These are phyloP conservation scores for Hydropsyche betteni DNA, from an alignment of 2,888 invertebrate genomes.

Conservation along the genomic window DNA sequence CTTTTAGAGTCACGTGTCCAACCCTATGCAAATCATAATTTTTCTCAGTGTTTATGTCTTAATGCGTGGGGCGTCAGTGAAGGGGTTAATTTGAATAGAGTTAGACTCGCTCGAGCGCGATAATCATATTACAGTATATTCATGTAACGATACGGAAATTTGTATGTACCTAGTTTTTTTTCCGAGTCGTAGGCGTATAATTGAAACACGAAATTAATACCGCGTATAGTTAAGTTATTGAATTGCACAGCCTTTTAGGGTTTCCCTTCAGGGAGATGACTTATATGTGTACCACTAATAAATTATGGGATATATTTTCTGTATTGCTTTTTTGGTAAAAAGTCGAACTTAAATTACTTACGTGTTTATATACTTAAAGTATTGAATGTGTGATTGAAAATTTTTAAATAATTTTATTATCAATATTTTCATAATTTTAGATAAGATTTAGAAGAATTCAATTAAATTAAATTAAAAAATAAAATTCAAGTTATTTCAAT, in stretches of 20 bases:
- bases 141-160: too few species aligned
- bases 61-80: slow-evolving; percentile 14
- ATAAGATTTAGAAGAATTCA: too few species aligned
- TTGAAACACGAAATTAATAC: slow-evolving; percentile 32
- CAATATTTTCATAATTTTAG: too few species aligned
- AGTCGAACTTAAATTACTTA: too few species aligned
- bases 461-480: too few species aligned
- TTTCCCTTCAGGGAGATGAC: neutral
- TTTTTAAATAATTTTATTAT: too few species aligned
- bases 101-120: slow-evolving; percentile 18
- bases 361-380: too few species aligned
- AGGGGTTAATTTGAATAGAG: slow-evolving; percentile 29
- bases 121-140: slow-evolving; percentile 15
- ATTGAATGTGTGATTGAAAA: too few species aligned
- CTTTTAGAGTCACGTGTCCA: slow-evolving; percentile 9
- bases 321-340: too few species aligned
- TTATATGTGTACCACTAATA: too few species aligned
- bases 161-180: neutral
- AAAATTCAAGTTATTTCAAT: too few species aligned
- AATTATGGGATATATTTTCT: too few species aligned
- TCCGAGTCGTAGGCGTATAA: neutral
- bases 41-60: slow-evolving; percentile 11
- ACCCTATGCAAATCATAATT: neutral
- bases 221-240: slow-evolving; percentile 10
- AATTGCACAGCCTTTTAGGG: slow-evolving; percentile 15